A percentile compares a stretch with the other conserved stretches of the same genome.
phyloP scores from a whole-genome alignment of 2,113 vertebrate genomes.

The Toxotes chatareus region DNA sequence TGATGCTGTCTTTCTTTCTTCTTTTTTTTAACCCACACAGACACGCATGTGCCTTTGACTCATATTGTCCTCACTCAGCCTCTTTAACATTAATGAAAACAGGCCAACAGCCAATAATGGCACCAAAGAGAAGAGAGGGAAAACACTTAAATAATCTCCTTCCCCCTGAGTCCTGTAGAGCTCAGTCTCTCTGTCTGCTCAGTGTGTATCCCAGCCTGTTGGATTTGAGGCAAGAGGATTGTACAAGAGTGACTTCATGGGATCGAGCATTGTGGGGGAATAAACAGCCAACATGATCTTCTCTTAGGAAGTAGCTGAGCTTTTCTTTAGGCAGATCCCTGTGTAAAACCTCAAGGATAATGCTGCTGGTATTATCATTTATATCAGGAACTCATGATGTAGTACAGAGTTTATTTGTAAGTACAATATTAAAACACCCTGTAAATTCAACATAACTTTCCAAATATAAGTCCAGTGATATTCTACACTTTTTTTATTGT shows the following conservation, averaged over 20 bases:
- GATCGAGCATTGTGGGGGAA: conserved; percentile 35
- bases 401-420: not conserved
- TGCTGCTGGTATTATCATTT: not conserved
- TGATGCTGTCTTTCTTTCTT: conserved; percentile 12
- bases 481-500: no score
- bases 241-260: conserved; percentile 37
- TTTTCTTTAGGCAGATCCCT: conserved; percentile 10
- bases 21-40: not conserved
- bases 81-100: conserved; percentile 54
- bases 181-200: conserved; percentile 43
- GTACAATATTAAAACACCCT: not conserved
- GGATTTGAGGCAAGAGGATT: conserved; percentile 57
- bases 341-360: conserved; percentile 10
- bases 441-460: not conserved
- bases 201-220: conserved; percentile 50
- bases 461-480: not conserved
- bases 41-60: conserved; percentile 33
- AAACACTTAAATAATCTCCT: conserved; percentile 73
- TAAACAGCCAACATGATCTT: conserved; percentile 43
- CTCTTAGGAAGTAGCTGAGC: not conserved
- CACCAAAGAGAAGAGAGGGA: conserved; percentile 46
- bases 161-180: conserved; percentile 51
- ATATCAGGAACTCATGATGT: not conserved
- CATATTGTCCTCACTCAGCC: conserved; percentile 33
- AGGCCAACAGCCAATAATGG: conserved; percentile 56